Base-by-base conservation (phyloP, 2,113 vertebrate species). In the Bucco capensis region DNA sequence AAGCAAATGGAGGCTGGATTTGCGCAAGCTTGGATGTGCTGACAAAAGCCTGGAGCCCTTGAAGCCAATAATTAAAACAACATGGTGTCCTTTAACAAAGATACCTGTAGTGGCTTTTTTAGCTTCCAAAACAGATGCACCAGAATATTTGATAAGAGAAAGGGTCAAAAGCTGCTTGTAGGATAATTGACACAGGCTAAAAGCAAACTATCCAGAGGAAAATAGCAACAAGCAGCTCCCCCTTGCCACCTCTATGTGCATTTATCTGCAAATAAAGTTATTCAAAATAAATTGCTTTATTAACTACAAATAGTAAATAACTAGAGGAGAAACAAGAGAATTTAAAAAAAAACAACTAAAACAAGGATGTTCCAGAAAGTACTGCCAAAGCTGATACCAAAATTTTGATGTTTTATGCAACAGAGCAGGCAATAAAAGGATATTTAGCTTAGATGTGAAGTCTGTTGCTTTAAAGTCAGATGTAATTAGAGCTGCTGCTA, bases 361-460 rank as follows among this genome's bases (percentile, higher is more conserved):
- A 79, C 28, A 75, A 56, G 30, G 31, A 66, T 47, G 10, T 58
- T 79, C 4, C 71, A 89, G 58, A 82, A 87, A 16, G 57, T 61
- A 69, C 38, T 80, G 82, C 40, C 60, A 25, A 64, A 53, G 18
- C 72, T 61, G 90, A 40, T 40, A 33, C 12, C n/a, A 82, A 89
- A 81, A 87, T 21, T 25, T 24, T 46, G 44, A 86, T 33, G 62
- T 31, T 82, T 84, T 75, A 88, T 46, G 37, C 17, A 53, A 47
- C 5, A 27, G 14, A 81, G 10, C 25, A 85, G 86, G 67, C n/a
- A 87, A 72, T 83, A 72, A 84, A 75, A 79, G 50, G 74, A 40
- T 89, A 89, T 89, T 90, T 74, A 92, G 42, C 60, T 82, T 79
- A 92, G 53, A 93, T 40, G 54, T 42, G 77, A 86, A 90, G 61